phyloP scores from a whole-genome alignment of 2,888 invertebrate genomes.

The Andricus curvator region DNA sequence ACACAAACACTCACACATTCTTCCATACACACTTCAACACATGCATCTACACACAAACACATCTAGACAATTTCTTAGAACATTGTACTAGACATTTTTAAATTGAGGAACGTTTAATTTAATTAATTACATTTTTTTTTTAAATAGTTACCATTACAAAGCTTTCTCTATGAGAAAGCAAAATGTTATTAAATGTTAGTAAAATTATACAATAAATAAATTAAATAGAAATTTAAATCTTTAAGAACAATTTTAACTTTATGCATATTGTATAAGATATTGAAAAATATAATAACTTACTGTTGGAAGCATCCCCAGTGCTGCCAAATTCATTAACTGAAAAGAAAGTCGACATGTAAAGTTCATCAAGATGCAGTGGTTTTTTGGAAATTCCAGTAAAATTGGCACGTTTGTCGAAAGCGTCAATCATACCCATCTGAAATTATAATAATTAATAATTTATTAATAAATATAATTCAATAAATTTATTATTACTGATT shows the following conservation, averaged over 20 bases:
- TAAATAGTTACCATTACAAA: too few relatives aligned
- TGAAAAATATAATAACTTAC: not conserved
- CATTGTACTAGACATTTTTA: too few relatives aligned
- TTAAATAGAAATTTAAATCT: not conserved
- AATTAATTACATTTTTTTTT: too few relatives aligned
- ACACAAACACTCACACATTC: too few relatives aligned
- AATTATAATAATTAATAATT: not conserved
- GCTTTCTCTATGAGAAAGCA: too few relatives aligned
- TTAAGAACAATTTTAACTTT: not conserved
- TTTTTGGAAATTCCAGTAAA: conserved; percentile 20
- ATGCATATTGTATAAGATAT: too few relatives aligned
- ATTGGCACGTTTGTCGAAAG: not conserved
- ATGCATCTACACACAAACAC: too few relatives aligned
- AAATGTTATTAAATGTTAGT: too few relatives aligned
- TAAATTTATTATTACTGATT: not conserved
- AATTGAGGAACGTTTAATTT: too few relatives aligned
- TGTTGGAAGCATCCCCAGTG: not conserved
- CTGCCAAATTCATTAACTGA: conserved; percentile 19
- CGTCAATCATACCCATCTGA: conserved; percentile 19
- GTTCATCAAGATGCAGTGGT: conserved; percentile 8
- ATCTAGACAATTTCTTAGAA: too few relatives aligned
- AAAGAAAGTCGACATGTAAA: conserved; percentile 7
- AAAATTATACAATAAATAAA: too few relatives aligned
- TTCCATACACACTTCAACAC: too few relatives aligned
- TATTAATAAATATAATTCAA: not conserved